phyloP scores from a whole-genome alignment of 1,140 invertebrate genomes.

The Drosophila funebris region DNA sequence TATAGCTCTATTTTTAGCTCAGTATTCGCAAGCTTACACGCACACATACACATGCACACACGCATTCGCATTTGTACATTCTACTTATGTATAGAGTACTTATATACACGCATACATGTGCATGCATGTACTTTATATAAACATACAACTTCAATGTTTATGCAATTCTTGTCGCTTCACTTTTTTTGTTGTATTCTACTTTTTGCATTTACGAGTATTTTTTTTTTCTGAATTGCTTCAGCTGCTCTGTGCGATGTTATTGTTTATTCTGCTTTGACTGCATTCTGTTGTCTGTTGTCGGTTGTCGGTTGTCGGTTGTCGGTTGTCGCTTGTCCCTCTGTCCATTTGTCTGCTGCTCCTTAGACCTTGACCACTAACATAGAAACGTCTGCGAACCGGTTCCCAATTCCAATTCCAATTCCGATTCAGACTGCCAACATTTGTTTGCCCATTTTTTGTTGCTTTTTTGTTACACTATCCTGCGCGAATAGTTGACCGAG shows the following conservation, averaged over 20 bases:
- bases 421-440: background rate
- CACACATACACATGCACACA: background rate
- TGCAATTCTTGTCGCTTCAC: conserved; percentile 60
- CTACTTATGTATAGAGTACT: conserved; percentile 5
- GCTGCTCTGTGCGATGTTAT: conserved; percentile 53
- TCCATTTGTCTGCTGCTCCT: conserved; percentile 70
- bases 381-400: conserved; percentile 71
- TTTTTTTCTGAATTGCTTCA: conserved; percentile 46
- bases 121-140: background rate
- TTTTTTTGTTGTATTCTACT: conserved; percentile 43
- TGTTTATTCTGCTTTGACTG: conserved; percentile 67
- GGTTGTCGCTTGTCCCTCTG: conserved; percentile 27
- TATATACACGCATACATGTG: background rate
- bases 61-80: conserved; percentile 26
- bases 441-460: background rate
- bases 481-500: conserved; percentile 26
- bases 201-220: conserved; percentile 40
- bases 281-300: conserved; percentile 47
- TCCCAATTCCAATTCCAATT: conserved; percentile 19
- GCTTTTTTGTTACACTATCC: background rate
- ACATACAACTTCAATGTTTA: conserved; percentile 55
- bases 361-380: conserved; percentile 83
- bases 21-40: conserved; percentile 6
- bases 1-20: conserved; percentile 38
- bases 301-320: no score